Conservation (phyloP, 2,888 invertebrate genomes). For the Terebella lapidaria region DNA sequence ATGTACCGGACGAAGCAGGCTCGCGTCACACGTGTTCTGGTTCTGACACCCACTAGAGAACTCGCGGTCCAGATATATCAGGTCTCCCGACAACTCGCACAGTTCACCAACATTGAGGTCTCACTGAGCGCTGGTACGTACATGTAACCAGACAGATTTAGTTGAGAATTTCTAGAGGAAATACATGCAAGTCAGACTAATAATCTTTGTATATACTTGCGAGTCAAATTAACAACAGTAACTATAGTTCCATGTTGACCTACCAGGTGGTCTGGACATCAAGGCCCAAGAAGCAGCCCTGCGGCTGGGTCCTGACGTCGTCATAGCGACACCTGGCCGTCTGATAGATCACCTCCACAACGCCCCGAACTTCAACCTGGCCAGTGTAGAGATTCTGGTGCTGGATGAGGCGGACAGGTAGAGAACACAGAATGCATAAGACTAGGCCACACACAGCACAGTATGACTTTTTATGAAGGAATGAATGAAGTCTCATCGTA, state of each 20-base stretch:
- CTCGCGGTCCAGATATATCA: conserved; percentile 96
- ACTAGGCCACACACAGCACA: too few species aligned
- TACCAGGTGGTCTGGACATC: conserved; percentile 57
- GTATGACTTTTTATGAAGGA: too few species aligned
- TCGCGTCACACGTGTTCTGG: conserved; percentile 74
- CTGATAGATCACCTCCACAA: conserved; percentile 95
- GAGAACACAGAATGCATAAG: too few species aligned
- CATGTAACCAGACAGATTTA: neutral
- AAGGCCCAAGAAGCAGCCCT: conserved; percentile 58
- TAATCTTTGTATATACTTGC: too few species aligned
- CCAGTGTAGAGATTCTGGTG: conserved; percentile 78
- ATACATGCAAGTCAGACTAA: too few species aligned
- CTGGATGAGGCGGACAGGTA: conserved; percentile 72
- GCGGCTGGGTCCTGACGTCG: conserved; percentile 87
- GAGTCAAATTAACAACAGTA: too few species aligned
- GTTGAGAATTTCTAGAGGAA: too few species aligned
- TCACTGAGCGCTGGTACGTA: conserved; percentile 47
- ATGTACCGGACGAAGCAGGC: conserved; percentile 73
- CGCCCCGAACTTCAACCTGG: conserved; percentile 82
- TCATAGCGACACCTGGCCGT: conserved; percentile 96
- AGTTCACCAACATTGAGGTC: conserved; percentile 65
- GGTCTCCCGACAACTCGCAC: conserved; percentile 83
- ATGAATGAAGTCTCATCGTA: too few species aligned
- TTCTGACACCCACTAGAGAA: conserved; percentile 94
- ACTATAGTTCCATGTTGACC: too few species aligned